Conservation (phyloP, 2,797 vertebrate genomes). For the Orientallactaga sibirica region DNA sequence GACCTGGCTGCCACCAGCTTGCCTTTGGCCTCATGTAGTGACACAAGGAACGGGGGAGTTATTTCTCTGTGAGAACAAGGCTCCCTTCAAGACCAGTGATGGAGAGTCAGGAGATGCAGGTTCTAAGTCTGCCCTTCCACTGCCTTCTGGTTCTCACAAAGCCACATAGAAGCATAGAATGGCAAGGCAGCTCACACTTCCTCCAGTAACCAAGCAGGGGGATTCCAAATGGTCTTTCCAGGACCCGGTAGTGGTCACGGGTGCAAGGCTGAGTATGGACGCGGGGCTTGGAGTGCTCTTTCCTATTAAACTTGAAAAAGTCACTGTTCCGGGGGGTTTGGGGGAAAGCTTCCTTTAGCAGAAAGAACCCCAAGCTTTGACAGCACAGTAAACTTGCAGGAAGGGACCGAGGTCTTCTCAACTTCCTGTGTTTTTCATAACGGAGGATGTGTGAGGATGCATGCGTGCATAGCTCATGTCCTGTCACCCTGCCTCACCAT, state of each 20-base stretch:
- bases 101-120: fast-evolving
- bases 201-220: neutral
- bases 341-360: neutral
- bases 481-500: neutral
- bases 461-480: fast-evolving
- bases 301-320: neutral
- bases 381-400: too few species aligned
- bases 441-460: neutral
- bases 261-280: neutral
- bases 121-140: neutral
- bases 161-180: too few species aligned
- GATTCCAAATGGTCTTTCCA: neutral
- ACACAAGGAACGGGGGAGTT: neutral
- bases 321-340: neutral
- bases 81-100: neutral
- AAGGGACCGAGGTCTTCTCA: too few species aligned
- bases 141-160: neutral
- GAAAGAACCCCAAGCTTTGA: neutral
- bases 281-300: neutral
- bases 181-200: neutral
- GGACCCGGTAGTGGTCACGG: neutral
- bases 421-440: neutral
- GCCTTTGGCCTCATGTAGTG: fast-evolving
- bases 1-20: neutral
- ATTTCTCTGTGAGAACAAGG: neutral